Percentiles rank a stretch among this genome's conserved stretches.
phyloP scores from a whole-genome alignment of 2,113 vertebrate species.

The Camarhynchus parvulus region DNA sequence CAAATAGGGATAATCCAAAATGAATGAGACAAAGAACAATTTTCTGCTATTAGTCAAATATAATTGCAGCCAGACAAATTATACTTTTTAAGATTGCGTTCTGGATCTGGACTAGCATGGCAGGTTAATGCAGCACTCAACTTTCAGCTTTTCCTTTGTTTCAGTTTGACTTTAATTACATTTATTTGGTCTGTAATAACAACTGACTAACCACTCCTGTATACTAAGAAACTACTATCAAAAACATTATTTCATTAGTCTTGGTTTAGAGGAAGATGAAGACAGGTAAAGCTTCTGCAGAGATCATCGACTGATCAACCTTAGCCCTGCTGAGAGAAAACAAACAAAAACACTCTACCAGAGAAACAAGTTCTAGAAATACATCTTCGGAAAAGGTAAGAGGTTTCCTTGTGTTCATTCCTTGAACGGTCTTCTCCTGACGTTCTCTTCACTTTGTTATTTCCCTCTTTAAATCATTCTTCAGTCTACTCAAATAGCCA shows the following conservation, averaged over 20 bases:
- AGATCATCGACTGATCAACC: neutral
- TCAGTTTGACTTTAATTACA: neutral
- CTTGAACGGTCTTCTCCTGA: neutral
- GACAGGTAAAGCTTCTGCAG: neutral
- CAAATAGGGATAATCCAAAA: slow-evolving; percentile 10
- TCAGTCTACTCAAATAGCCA: neutral
- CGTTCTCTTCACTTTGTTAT: neutral
- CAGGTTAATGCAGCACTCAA: neutral
- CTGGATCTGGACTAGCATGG: neutral
- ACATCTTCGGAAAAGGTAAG: neutral
- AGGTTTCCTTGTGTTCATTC: neutral
- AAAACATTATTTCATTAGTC: neutral
- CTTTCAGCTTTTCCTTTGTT: neutral
- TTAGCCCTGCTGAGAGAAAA: neutral
- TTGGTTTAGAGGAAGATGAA: neutral
- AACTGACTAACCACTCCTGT: neutral
- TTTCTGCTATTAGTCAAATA: neutral
- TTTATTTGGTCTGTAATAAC: neutral
- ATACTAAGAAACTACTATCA: neutral
- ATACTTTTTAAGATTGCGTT: neutral
- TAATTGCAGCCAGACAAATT: neutral
- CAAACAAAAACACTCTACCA: neutral
- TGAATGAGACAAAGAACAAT: neutral
- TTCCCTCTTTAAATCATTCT: neutral
- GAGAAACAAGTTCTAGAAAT: neutral